Conservation (phyloP, 2,888 invertebrate genomes). For the Thera britannica region DNA sequence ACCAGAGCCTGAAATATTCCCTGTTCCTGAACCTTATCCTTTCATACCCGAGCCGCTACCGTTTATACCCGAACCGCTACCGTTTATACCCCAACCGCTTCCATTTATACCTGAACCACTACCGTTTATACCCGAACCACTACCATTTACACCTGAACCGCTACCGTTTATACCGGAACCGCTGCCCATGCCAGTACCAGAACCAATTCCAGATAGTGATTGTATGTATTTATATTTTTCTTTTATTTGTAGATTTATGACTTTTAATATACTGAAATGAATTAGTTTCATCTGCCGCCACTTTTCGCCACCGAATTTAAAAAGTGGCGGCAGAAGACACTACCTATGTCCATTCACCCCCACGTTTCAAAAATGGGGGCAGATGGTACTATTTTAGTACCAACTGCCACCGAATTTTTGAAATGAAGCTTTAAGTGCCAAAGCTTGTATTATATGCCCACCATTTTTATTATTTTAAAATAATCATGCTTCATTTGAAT, state of each 20-base stretch:
- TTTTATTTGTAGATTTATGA: no score
- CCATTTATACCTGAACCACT: not conserved
- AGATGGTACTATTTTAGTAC: no score
- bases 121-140: constrained; percentile 23
- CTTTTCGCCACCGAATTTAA: no score
- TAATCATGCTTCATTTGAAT: constrained; percentile 2
- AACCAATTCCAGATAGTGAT: constrained; percentile 22
- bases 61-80: not conserved
- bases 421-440: no score
- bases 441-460: no score
- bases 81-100: constrained; percentile 18
- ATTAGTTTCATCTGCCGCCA: no score
- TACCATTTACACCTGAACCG: constrained; percentile 19
- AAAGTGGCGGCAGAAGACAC: no score
- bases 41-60: constrained; percentile 22
- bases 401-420: no score
- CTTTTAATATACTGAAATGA: no score
- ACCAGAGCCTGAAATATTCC: constrained; percentile 23
- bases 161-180: constrained; percentile 2
- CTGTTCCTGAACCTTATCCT: not conserved
- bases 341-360: no score
- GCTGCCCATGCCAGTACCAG: constrained; percentile 33
- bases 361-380: no score
- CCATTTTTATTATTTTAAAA: not conserved
- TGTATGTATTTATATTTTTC: constrained; percentile 40